A percentile compares a stretch with the other conserved stretches of the same genome.
Conservation (phyloP, 2,888 invertebrate species). For the Alsophila aescularia region DNA sequence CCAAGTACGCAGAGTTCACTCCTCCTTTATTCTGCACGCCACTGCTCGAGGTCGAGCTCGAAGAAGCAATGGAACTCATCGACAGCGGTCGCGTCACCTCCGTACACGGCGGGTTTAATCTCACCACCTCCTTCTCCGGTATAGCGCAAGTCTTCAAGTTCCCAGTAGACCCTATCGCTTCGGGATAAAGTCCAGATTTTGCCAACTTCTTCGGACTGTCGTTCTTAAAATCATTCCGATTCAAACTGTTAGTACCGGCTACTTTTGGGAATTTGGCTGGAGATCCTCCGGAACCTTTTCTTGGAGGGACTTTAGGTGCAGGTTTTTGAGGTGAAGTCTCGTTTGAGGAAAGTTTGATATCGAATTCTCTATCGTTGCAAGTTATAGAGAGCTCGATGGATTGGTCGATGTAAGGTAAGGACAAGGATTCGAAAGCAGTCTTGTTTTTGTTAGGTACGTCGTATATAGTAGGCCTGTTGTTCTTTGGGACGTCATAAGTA, state of each 20-base stretch:
- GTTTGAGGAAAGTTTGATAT: constrained; percentile 74
- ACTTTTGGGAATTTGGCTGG: constrained; percentile 64
- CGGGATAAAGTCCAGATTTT: constrained; percentile 70
- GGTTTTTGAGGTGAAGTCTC: constrained; percentile 68
- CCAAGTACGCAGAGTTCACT: constrained; percentile 91
- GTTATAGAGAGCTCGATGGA: constrained; percentile 78
- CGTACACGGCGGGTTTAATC: constrained; percentile 80
- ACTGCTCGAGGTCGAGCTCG: constrained; percentile 86
- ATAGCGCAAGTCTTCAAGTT: constrained; percentile 67
- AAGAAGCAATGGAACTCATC: constrained; percentile 91
- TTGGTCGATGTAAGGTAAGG: constrained; percentile 78
- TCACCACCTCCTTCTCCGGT: constrained; percentile 74
- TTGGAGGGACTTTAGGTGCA: constrained; percentile 52
- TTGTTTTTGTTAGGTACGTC: constrained; percentile 75
- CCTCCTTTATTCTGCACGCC: constrained; percentile 86
- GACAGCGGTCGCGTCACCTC: constrained; percentile 88
- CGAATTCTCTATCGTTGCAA: constrained; percentile 80
- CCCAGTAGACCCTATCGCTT: constrained; percentile 71
- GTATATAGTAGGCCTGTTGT: constrained; percentile 75
- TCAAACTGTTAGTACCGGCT: constrained; percentile 69
- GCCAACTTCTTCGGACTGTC: constrained; percentile 60
- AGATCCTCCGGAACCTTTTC: constrained; percentile 51
- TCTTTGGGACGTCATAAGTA: constrained; percentile 78
- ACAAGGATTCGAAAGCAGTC: constrained; percentile 75
- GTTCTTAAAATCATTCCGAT: constrained; percentile 65